Evolutionary conservation across 2,888 invertebrate genomes (phyloP).

Genomic region (Dinocampus coccinellae): DNA sequence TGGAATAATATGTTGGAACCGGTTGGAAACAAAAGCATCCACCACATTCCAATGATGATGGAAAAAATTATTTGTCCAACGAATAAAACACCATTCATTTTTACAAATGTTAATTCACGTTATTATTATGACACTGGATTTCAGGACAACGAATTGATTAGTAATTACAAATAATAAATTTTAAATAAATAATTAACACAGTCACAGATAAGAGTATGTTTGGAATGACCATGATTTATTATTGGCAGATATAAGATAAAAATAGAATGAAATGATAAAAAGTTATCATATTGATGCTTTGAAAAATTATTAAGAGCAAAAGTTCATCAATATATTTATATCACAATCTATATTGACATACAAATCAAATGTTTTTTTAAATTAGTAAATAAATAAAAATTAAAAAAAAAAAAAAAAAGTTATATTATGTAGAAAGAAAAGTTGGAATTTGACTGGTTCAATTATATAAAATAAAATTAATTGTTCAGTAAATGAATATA

Average conservation of each 20-base stretch:
- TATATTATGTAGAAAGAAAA: too few species aligned
- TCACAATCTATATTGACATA: not conserved
- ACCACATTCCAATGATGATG: conserved; percentile 73
- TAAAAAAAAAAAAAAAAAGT: too few species aligned
- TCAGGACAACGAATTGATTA: conserved; percentile 59
- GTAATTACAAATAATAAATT: not conserved
- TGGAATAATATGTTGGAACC: conserved; percentile 83
- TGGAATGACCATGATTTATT: not conserved
- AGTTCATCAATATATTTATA: not conserved
- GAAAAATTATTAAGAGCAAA: not conserved
- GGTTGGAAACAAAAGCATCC: conserved; percentile 76
- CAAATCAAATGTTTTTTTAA: not conserved
- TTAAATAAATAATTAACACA: not conserved
- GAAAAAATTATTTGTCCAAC: conserved; percentile 76
- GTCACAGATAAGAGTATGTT: not conserved
- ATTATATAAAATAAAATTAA: too few species aligned
- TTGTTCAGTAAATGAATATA: too few species aligned
- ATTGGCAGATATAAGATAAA: too few species aligned
- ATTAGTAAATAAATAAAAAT: not conserved
- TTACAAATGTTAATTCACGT: conserved; percentile 75
- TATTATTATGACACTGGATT: conserved; percentile 68
- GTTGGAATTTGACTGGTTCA: too few species aligned
- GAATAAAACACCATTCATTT: conserved; percentile 74
- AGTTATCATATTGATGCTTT: too few species aligned
- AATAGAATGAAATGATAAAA: too few species aligned